A percentile compares a stretch with the other conserved stretches of the same genome.
Evolutionary conservation across 1,140 invertebrate species (phyloP).

Genomic region (Anastatus disparis): DNA sequence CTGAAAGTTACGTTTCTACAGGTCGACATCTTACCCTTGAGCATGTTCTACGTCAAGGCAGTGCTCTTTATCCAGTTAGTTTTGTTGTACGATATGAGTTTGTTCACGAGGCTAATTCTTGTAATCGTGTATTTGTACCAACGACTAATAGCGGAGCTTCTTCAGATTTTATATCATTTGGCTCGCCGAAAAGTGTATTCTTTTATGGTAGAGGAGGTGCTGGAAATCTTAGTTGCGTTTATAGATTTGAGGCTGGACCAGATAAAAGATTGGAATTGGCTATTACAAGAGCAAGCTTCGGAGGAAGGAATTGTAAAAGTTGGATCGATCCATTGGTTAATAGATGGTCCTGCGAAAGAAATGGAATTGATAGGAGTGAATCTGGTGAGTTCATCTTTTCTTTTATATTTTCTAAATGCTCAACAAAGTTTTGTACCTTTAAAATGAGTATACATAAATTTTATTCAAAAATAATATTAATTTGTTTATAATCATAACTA

Average conservation of each 20-base stretch:
- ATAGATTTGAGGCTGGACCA: conserved; percentile 77
- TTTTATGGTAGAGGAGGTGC: conserved; percentile 83
- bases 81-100: conserved; percentile 85
- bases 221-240: conserved; percentile 78
- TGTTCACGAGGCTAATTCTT: conserved; percentile 70
- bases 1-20: conserved; percentile 82
- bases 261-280: conserved; percentile 75
- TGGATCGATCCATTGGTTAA: conserved; percentile 74
- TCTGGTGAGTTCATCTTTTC: conserved; percentile 19
- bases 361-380: not conserved
- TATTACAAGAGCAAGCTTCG: conserved; percentile 74
- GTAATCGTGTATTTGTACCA: conserved; percentile 71
- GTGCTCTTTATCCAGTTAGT: conserved; percentile 79
- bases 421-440: no score
- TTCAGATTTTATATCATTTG: conserved; percentile 62
- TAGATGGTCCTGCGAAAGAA: conserved; percentile 75
- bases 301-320: conserved; percentile 74
- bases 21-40: conserved; percentile 78
- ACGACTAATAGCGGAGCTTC: conserved; percentile 41
- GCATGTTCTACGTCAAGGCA: conserved; percentile 79
- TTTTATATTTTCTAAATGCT: no score
- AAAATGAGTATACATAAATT: no score
- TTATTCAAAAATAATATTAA: no score
- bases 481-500: no score
- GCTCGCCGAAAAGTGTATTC: conserved; percentile 82